Conservation (phyloP, 2,113 vertebrate species). For the Gallinago media region DNA sequence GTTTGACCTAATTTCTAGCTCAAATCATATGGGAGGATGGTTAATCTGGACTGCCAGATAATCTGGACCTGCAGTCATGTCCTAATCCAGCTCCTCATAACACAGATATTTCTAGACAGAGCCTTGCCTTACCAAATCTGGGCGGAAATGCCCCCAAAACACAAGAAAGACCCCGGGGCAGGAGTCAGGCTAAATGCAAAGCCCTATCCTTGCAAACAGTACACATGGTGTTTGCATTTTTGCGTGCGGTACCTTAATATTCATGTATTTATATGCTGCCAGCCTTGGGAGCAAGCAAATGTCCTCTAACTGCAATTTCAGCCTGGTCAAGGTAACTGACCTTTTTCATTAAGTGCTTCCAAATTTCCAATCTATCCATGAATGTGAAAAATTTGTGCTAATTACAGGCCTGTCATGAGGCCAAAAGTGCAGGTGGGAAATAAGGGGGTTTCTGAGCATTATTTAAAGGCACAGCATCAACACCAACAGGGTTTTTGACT, state of each 20-base stretch:
- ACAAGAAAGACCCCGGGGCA: fast-evolving
- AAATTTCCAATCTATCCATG: conserved; percentile 69
- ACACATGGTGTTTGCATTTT: not conserved
- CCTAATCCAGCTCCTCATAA: not conserved
- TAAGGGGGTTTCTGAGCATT: not conserved
- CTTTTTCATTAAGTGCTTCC: conserved; percentile 79
- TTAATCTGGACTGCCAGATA: not conserved
- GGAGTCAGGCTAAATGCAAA: not conserved
- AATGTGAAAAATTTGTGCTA: conserved; percentile 77
- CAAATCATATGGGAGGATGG: not conserved
- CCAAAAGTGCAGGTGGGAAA: conserved; percentile 61
- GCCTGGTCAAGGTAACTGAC: conserved; percentile 79
- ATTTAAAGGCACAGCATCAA: conserved; percentile 64
- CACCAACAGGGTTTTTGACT: not conserved
- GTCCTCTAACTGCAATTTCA: conserved; percentile 77
- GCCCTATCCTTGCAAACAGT: not conserved
- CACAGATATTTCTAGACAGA: too few species aligned
- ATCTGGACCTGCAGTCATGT: not conserved
- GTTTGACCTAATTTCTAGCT: not conserved
- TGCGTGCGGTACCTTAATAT: conserved; percentile 38
- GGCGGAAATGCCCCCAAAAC: not conserved
- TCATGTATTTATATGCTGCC: conserved; percentile 51
- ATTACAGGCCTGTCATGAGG: conserved; percentile 70
- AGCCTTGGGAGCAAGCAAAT: conserved; percentile 30
- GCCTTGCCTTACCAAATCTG: too few species aligned